Base-by-base conservation (phyloP, 2,888 invertebrate genomes). In the Tetragonisca angustula region DNA sequence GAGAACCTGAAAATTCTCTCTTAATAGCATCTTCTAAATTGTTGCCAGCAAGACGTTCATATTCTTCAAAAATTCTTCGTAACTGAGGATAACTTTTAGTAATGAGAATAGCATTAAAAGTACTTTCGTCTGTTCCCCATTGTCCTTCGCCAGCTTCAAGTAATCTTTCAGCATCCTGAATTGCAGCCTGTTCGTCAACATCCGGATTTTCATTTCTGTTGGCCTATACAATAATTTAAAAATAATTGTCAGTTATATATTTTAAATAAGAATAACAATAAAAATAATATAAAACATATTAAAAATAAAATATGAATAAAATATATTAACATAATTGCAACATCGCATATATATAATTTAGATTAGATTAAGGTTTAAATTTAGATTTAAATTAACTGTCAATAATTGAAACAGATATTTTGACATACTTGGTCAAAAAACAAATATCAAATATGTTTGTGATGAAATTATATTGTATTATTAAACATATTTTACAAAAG, bases 41-140 rank as follows among this genome's bases (percentile, higher is more conserved):
- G 90, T 97, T 97, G 1, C 98, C 98, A 0, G 97, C 97, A 76
- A 97, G 95, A 92, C 95, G 95, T 90, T 97, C 96, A 94, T 98
- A 98, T 93, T 97, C 97, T 76, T 96, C 96, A 94, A 97, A 96
- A 52, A 96, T 95, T 74, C 94, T 92, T 24, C 95, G 94, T n/a
- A 96, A 92, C 91, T 97, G 97, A 15, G 96, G 96, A 92, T 95
- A 97, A 92, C 97, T 97, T 90, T 98, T 96, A 69, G 97, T 97
- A 88, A 98, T 97, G 75, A 99, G 95, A 74, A 98, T 96, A 90
- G 97, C 96, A 94, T 98, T 98, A 95, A 99, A 98, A 74, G 96
- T 96, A 4, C 97, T 97, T 94, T 98, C 98, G 93, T 98, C 98
- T 0, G 98, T 98, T 76, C 98, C 98, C 88, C 97, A 94, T 83